Conservation (phyloP, 2,888 invertebrate genomes). For the Ypsolopha scabrella region DNA sequence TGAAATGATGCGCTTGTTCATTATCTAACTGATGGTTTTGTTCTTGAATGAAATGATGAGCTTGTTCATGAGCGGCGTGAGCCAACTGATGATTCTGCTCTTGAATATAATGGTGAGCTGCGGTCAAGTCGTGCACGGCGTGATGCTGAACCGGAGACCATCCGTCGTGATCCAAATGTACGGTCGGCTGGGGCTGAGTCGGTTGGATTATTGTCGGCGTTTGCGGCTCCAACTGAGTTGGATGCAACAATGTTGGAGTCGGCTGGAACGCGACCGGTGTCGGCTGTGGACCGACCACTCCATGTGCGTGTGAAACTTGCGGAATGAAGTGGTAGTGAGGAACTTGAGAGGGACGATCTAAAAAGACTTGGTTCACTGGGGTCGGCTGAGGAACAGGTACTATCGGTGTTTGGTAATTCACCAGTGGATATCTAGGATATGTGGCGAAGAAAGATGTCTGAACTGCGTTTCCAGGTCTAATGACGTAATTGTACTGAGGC, state of each 20-base stretch:
- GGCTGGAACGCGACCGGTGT: slow-evolving; percentile 24
- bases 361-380: slow-evolving; percentile 23
- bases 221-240: neutral
- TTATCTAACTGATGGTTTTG: neutral
- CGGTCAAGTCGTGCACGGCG: slow-evolving; percentile 21
- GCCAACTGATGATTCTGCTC: slow-evolving; percentile 16
- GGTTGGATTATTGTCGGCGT: slow-evolving; percentile 16
- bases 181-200: slow-evolving; percentile 19
- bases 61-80: neutral
- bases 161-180: slow-evolving; percentile 39
- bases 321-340: slow-evolving; percentile 27
- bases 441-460: slow-evolving; percentile 49
- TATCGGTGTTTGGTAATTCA: slow-evolving; percentile 37
- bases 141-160: slow-evolving; percentile 54
- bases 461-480: slow-evolving; percentile 54
- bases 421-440: slow-evolving; percentile 41
- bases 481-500: slow-evolving; percentile 40
- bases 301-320: slow-evolving; percentile 7
- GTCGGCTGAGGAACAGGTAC: slow-evolving; percentile 19
- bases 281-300: slow-evolving; percentile 28
- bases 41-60: neutral
- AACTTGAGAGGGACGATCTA: slow-evolving; percentile 30
- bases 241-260: slow-evolving; percentile 1
- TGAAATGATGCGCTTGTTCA: neutral
- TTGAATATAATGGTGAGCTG: slow-evolving; percentile 6